These are phyloP conservation scores for Poeciliopsis turrubarensis DNA, from an alignment of 2,113 vertebrate species.

Conservation along the genomic window DNA sequence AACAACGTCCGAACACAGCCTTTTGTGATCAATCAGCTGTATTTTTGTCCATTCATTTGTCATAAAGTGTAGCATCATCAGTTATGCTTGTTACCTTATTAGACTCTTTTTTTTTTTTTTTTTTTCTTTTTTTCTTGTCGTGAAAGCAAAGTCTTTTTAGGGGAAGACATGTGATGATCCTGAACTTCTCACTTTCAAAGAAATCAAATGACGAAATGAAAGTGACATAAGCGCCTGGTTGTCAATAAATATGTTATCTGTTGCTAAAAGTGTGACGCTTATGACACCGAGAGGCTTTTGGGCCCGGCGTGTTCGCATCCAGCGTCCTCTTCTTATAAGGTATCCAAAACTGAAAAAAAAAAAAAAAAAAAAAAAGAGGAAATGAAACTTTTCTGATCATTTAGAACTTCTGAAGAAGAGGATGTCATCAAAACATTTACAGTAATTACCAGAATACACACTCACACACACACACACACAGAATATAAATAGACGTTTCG, in stretches of 20 bases:
- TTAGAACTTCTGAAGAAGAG: slow-evolving; percentile 55
- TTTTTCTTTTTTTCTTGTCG: neutral
- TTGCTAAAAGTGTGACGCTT: slow-evolving; percentile 11
- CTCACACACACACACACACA: neutral
- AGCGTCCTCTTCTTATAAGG: neutral
- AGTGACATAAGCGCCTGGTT: neutral
- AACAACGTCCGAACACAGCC: neutral
- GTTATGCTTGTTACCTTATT: neutral
- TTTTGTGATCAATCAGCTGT: neutral
- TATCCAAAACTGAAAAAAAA: neutral
- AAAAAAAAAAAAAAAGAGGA: too few species aligned
- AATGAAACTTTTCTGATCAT: slow-evolving; percentile 51
- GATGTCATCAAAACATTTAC: slow-evolving; percentile 55
- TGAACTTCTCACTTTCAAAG: slow-evolving; percentile 29
- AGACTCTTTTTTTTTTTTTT: too few species aligned
- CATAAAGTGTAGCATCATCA: neutral
- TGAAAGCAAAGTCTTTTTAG: too few species aligned
- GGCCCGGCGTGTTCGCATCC: neutral
- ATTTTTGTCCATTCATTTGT: neutral
- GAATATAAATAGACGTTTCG: neutral
- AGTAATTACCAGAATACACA: slow-evolving; percentile 33
- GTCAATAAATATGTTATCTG: neutral
- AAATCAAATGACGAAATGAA: slow-evolving; percentile 38
- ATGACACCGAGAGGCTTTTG: neutral
- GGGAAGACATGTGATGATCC: neutral